Percentiles rank a stretch among this genome's conserved stretches.
Evolutionary conservation across 2,113 vertebrate species (phyloP).

Genomic region (Callorhinus ursinus): DNA sequence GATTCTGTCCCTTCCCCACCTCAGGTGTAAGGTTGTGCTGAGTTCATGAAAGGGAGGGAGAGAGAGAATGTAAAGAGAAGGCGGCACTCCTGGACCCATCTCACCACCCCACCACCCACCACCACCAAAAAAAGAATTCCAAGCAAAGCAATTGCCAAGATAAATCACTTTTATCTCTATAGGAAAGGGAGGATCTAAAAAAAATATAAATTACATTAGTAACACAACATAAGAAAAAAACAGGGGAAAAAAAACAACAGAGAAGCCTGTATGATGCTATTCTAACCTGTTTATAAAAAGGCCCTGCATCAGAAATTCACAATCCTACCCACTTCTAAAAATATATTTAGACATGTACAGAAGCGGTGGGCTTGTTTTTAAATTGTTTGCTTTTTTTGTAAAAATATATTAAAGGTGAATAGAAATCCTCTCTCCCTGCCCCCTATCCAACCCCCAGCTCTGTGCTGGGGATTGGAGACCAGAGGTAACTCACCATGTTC

Average conservation of each 20-base stretch:
- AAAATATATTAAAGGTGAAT: constrained; percentile 84
- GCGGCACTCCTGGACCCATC: not conserved
- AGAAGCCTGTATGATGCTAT: constrained; percentile 75
- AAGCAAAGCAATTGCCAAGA: constrained; percentile 78
- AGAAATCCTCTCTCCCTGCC: constrained; percentile 79
- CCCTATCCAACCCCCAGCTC: constrained; percentile 41
- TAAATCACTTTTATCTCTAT: constrained; percentile 84
- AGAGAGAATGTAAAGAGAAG: constrained; percentile 31
- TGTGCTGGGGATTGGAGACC: constrained; percentile 58
- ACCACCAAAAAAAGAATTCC: constrained; percentile 42
- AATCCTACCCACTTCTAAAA: constrained; percentile 84
- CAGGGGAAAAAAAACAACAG: constrained; percentile 46
- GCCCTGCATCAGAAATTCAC: constrained; percentile 82
- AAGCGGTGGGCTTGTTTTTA: constrained; percentile 81
- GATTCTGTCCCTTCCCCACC: not conserved
- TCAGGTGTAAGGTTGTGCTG: not conserved
- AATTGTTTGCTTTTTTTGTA: constrained; percentile 80
- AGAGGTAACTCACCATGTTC: constrained; percentile 75
- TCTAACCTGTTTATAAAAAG: constrained; percentile 83
- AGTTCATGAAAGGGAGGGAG: not conserved
- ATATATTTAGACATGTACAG: constrained; percentile 84
- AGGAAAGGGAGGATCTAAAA: constrained; percentile 83
- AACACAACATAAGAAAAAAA: constrained; percentile 81
- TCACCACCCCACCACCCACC: not conserved
- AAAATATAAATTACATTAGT: constrained; percentile 85